These are phyloP conservation scores for Arrhamphus sclerolepis DNA, from an alignment of 2,797 vertebrate genomes.

Conservation along the genomic window DNA sequence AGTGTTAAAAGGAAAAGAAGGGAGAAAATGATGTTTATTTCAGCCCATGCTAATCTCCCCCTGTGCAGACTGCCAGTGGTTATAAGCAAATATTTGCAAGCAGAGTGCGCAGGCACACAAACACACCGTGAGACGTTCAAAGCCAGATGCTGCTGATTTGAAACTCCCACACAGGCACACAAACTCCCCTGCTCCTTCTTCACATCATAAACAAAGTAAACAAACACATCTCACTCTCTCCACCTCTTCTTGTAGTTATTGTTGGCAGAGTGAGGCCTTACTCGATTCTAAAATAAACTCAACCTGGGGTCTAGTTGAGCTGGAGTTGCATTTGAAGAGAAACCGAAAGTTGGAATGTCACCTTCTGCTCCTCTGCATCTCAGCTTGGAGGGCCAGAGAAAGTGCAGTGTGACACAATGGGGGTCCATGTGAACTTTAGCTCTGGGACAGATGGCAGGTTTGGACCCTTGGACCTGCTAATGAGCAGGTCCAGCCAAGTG, in stretches of 20 bases:
- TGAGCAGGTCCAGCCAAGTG: constrained; percentile 70
- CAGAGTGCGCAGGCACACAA: constrained; percentile 17
- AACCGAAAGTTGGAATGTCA: constrained; percentile 70
- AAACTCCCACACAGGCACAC: constrained; percentile 36
- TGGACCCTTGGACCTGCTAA: constrained; percentile 65
- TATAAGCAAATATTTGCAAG: constrained; percentile 33
- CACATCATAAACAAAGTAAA: constrained; percentile 64
- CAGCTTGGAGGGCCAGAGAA: constrained; percentile 24
- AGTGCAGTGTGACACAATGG: constrained; percentile 46
- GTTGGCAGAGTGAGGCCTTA: constrained; percentile 26
- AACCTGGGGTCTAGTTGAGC: constrained; percentile 36
- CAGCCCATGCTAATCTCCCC: constrained; percentile 38
- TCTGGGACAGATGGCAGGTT: constrained; percentile 74
- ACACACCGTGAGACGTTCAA: constrained; percentile 51
- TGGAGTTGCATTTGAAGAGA: constrained; percentile 19
- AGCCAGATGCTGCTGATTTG: constrained; percentile 52
- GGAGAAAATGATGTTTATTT: constrained; percentile 39
- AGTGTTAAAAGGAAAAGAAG: constrained; percentile 34
- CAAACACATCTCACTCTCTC: constrained; percentile 45
- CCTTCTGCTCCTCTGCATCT: constrained; percentile 64
- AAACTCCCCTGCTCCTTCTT: constrained; percentile 46
- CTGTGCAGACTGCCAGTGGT: constrained; percentile 35
- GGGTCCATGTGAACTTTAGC: constrained; percentile 55
- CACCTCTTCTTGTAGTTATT: constrained; percentile 40
- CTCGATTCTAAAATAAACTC: constrained; percentile 42